A percentile compares a stretch with the other conserved stretches of the same genome.
phyloP scores from a whole-genome alignment of 2,888 invertebrate species.

The Drosophila yooni region DNA sequence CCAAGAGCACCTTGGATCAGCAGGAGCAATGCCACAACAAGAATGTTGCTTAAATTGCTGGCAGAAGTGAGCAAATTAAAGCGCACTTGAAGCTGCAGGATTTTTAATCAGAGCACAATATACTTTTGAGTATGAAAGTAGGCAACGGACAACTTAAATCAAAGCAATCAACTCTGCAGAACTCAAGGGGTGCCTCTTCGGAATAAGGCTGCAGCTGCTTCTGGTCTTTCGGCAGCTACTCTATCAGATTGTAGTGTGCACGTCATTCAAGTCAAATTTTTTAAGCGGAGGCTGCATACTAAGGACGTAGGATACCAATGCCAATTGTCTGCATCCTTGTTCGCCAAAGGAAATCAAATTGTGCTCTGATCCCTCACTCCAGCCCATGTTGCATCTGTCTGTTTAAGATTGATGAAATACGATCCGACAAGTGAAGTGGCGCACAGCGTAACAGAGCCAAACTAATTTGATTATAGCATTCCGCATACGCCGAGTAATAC shows the following conservation, averaged over 20 bases:
- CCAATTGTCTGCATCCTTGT: conserved; percentile 17
- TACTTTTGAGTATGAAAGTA: conserved; percentile 50
- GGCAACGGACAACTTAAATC: conserved; percentile 51
- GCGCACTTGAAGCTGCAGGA: conserved; percentile 29
- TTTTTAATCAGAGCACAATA: conserved; percentile 56
- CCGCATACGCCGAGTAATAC: conserved; percentile 50
- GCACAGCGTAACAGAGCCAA: conserved; percentile 6
- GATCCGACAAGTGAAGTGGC: neutral
- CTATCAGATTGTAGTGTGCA: conserved; percentile 24
- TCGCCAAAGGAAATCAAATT: conserved; percentile 51
- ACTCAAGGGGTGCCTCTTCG: conserved; percentile 19
- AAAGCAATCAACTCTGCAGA: conserved; percentile 50
- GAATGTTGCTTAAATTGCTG: conserved; percentile 19
- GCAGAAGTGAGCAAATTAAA: conserved; percentile 44
- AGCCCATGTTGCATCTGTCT: conserved; percentile 4
- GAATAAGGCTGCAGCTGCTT: conserved; percentile 2
- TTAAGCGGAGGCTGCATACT: conserved; percentile 20
- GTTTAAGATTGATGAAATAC: conserved; percentile 23
- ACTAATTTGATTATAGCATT: conserved; percentile 62
- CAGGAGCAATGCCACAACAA: conserved; percentile 13
- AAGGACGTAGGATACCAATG: conserved; percentile 20
- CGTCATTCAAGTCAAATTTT: conserved; percentile 44
- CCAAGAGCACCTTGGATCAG: conserved; percentile 6
- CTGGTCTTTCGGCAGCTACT: conserved; percentile 15
- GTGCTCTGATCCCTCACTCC: conserved; percentile 27